Evolutionary conservation across 2,888 invertebrate species (phyloP).

Genomic region (Drosophila monieri): DNA sequence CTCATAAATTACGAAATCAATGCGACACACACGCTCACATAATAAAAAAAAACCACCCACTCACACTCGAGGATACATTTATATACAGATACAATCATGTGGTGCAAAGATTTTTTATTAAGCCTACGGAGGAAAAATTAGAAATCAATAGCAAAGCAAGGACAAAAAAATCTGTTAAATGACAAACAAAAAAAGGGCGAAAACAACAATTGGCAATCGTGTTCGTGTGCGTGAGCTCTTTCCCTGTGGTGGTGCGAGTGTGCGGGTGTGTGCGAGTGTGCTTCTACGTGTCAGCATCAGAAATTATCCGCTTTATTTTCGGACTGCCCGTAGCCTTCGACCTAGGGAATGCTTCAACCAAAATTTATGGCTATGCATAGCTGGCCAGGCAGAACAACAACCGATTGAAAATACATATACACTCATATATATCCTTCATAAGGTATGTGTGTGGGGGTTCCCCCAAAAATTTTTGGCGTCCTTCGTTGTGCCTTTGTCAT

Average conservation of each 20-base stretch:
- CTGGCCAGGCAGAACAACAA: conserved; percentile 37
- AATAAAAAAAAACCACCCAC: conserved; percentile 32
- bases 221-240: conserved; percentile 2
- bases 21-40: conserved; percentile 39
- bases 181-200: conserved; percentile 53
- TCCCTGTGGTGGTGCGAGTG: conserved; percentile 7
- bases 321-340: conserved; percentile 39
- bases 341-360: conserved; percentile 36
- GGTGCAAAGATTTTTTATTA: conserved; percentile 40
- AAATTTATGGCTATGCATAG: conserved; percentile 53
- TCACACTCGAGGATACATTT: not conserved
- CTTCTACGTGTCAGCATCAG: conserved; percentile 44
- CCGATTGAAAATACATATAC: conserved; percentile 63
- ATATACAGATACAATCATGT: conserved; percentile 5
- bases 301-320: conserved; percentile 53
- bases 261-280: conserved; percentile 6
- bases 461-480: conserved; percentile 2
- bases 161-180: conserved; percentile 59
- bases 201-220: conserved; percentile 23
- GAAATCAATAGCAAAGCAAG: conserved; percentile 61
- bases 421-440: conserved; percentile 4
- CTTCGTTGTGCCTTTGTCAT: conserved; percentile 17
- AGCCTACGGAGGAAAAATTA: conserved; percentile 57
- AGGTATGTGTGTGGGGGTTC: conserved; percentile 13
- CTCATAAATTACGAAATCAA: conserved; percentile 58